phyloP scores from a whole-genome alignment of 2,797 vertebrate genomes.

The Alectoris magna region DNA sequence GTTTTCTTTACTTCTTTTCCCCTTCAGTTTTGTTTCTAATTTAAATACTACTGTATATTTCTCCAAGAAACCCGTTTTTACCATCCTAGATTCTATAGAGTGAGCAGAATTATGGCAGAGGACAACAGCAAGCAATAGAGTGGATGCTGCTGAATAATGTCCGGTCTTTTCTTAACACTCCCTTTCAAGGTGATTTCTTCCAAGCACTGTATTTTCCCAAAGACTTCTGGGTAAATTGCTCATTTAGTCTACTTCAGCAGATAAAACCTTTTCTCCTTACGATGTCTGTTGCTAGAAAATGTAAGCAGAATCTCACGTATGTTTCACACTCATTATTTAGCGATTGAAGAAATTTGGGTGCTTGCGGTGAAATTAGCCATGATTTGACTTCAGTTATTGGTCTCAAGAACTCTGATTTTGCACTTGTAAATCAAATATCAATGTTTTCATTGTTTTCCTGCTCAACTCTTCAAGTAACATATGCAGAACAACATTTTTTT shows the following conservation, averaged over 20 bases:
- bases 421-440: neutral
- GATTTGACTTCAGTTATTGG: neutral
- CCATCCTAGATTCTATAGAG: neutral
- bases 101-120: neutral
- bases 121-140: neutral
- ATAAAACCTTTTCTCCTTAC: neutral
- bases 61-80: constrained; percentile 54
- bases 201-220: neutral
- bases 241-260: neutral
- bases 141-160: neutral
- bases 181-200: neutral
- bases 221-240: neutral
- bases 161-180: neutral
- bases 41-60: constrained; percentile 57
- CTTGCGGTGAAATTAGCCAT: neutral
- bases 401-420: neutral
- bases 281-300: neutral
- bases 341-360: neutral
- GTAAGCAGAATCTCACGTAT: neutral
- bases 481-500: neutral
- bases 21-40: constrained; percentile 47
- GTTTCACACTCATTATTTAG: neutral
- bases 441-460: neutral
- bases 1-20: neutral
- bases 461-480: neutral